Percentiles rank a stretch among this genome's conserved stretches.
Evolutionary conservation across 2,113 vertebrate species (phyloP).

Genomic region (Sphaerodactylus townsendi): DNA sequence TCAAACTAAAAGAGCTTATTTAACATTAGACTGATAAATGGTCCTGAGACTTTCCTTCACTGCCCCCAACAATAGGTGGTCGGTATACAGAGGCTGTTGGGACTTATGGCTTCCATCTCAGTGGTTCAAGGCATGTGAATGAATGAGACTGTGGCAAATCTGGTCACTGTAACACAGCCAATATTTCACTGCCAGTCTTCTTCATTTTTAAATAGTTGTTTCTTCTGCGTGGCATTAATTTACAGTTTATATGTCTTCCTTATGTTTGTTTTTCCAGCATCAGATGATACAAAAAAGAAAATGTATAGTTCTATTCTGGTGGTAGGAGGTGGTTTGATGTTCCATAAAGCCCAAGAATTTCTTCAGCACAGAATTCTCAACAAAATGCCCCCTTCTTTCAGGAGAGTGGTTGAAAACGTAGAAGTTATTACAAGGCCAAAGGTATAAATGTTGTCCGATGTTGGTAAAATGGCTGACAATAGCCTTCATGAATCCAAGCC

Average conservation of each 20-base stretch:
- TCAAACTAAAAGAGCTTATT: too few relatives aligned
- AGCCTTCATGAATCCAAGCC: background rate
- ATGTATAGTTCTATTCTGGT: conserved; percentile 99
- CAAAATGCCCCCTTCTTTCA: conserved; percentile 98
- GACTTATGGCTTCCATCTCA: too few relatives aligned
- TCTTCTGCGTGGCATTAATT: background rate
- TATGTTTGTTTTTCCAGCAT: conserved; percentile 77
- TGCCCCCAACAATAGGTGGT: too few relatives aligned
- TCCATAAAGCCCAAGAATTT: conserved; percentile 94
- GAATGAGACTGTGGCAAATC: too few relatives aligned
- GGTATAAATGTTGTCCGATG: conserved; percentile 69
- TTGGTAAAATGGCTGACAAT: background rate
- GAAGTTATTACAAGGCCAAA: conserved; percentile 97
- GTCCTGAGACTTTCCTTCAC: too few relatives aligned
- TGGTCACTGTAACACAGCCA: too few relatives aligned
- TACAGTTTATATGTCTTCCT: background rate
- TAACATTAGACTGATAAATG: too few relatives aligned
- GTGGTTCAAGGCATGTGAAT: too few relatives aligned
- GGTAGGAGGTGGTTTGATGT: conserved; percentile 95
- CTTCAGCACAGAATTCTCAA: conserved; percentile 97
- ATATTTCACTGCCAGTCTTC: background rate
- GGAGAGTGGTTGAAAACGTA: conserved; percentile 94
- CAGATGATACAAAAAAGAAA: conserved; percentile 97
- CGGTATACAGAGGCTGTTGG: too few relatives aligned
- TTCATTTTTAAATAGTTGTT: background rate